Percentiles rank a stretch among this genome's conserved stretches.
phyloP scores from a whole-genome alignment of 1,140 invertebrate genomes.

The Aricia agestis region DNA sequence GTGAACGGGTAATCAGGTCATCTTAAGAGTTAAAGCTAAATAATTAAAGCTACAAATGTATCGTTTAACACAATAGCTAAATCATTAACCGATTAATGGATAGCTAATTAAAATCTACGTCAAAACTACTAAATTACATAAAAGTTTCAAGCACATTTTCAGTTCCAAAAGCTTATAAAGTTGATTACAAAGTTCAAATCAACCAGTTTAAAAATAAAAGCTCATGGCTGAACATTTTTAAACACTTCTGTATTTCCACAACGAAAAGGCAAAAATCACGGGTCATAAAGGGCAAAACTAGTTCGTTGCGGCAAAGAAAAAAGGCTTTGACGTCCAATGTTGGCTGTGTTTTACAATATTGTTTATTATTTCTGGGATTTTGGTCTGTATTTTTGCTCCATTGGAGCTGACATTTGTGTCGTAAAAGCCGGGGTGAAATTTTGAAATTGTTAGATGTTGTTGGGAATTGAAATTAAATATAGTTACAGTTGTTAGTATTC shows the following conservation, averaged over 20 bases:
- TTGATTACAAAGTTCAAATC: constrained; percentile 2
- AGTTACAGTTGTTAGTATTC: too few species aligned
- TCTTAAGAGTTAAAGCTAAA: too few species aligned
- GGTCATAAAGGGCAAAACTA: background rate
- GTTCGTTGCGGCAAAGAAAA: background rate
- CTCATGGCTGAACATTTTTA: background rate
- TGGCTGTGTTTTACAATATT: background rate
- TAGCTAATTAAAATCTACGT: too few species aligned
- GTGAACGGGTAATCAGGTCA: too few species aligned
- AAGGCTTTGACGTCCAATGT: background rate
- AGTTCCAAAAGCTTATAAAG: background rate
- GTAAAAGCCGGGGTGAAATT: too few species aligned
- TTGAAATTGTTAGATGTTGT: too few species aligned
- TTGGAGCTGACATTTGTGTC: background rate
- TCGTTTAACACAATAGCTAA: too few species aligned
- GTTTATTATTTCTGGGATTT: constrained; percentile 1
- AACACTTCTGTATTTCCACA: constrained; percentile 3
- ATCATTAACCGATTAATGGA: too few species aligned
- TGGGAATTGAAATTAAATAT: too few species aligned
- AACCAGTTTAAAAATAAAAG: background rate
- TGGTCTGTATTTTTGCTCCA: background rate
- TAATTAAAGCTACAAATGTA: too few species aligned
- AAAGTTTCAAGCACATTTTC: background rate
- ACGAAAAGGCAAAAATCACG: constrained; percentile 1
- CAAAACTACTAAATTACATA: too few species aligned